Conservation (phyloP, 2,888 invertebrate species). For the Xestia sexstrigata region DNA sequence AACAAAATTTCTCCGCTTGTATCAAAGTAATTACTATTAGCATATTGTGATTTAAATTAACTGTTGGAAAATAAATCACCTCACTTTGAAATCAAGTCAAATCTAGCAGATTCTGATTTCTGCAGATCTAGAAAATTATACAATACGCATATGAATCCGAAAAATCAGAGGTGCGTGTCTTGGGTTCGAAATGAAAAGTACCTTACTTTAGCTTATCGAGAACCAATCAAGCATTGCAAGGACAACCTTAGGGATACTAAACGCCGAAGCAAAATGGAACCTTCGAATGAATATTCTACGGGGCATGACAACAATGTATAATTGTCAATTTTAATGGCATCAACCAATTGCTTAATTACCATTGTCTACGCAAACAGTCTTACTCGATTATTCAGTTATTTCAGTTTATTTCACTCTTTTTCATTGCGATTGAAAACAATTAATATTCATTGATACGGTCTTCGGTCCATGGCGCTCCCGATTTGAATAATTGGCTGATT, state of each 20-base stretch:
- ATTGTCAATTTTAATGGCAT: conserved; percentile 34
- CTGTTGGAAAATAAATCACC: too few relatives aligned
- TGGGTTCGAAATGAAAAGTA: too few relatives aligned
- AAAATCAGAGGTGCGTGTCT: too few relatives aligned
- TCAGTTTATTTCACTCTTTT: conserved; percentile 74
- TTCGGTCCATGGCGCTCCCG: conserved; percentile 82
- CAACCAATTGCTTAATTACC: conserved; percentile 64
- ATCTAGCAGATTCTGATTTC: too few relatives aligned
- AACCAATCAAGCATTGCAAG: not conserved
- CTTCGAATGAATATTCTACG: not conserved
- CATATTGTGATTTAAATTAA: too few relatives aligned
- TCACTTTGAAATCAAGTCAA: too few relatives aligned
- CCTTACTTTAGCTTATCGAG: not conserved
- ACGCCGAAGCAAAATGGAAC: not conserved
- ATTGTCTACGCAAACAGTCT: conserved; percentile 66
- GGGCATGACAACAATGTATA: conserved; percentile 9
- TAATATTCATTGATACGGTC: conserved; percentile 88
- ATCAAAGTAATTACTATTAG: too few relatives aligned
- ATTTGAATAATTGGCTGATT: conserved; percentile 91
- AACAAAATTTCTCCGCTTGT: too few relatives aligned
- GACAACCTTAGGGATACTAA: not conserved
- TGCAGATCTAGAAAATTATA: too few relatives aligned
- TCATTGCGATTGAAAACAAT: conserved; percentile 83
- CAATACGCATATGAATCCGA: too few relatives aligned
- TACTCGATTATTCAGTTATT: conserved; percentile 73